Conservation (phyloP, 1,140 invertebrate genomes). For the Calycopis cecrops region DNA sequence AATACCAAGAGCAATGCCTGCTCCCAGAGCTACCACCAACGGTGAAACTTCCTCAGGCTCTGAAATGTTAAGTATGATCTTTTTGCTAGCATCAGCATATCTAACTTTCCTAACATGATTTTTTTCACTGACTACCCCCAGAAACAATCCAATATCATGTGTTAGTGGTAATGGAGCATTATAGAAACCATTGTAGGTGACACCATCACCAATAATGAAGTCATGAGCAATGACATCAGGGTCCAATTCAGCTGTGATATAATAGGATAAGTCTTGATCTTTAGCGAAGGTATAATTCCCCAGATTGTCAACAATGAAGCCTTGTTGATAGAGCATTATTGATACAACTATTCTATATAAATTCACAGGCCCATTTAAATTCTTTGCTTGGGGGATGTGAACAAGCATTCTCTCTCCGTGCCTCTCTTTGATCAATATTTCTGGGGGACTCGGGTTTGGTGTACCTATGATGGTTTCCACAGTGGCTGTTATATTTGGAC, state of each 20-base stretch:
- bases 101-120: slow-evolving; percentile 78
- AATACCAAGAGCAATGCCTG: slow-evolving; percentile 65
- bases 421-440: slow-evolving; percentile 78
- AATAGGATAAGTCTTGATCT: slow-evolving; percentile 80
- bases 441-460: slow-evolving; percentile 79
- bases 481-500: slow-evolving; percentile 71
- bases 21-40: slow-evolving; percentile 64
- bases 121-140: slow-evolving; percentile 83
- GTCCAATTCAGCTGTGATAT: slow-evolving; percentile 86
- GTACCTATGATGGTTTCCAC: slow-evolving; percentile 82
- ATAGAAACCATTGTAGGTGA: slow-evolving; percentile 83
- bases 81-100: slow-evolving; percentile 78
- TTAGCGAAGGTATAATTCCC: slow-evolving; percentile 77
- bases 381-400: slow-evolving; percentile 77
- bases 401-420: slow-evolving; percentile 77
- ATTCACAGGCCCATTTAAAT: slow-evolving; percentile 85
- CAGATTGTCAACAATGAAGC: slow-evolving; percentile 76
- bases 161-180: slow-evolving; percentile 85
- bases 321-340: slow-evolving; percentile 77
- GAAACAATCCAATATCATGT: slow-evolving; percentile 81
- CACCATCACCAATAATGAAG: slow-evolving; percentile 87
- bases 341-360: slow-evolving; percentile 84
- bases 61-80: slow-evolving; percentile 66
- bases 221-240: slow-evolving; percentile 75
- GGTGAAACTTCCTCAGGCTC: slow-evolving; percentile 62